A percentile compares a stretch with the other conserved stretches of the same genome.
Conservation (phyloP, 2,797 vertebrate species). For the Streptopelia turtur region DNA sequence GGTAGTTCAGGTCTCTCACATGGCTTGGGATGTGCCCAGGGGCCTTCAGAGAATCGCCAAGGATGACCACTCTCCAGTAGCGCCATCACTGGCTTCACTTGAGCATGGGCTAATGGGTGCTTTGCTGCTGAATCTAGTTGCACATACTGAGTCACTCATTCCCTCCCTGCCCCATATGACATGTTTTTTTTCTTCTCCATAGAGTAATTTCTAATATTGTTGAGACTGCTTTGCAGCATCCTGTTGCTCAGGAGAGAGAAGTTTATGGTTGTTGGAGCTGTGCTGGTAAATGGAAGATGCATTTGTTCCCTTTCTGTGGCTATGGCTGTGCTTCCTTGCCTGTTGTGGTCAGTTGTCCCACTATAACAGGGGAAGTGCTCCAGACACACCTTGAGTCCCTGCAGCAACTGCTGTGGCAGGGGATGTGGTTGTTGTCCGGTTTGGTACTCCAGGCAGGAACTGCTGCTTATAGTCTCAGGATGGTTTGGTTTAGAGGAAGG, state of each 20-base stretch:
- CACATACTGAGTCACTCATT: background rate
- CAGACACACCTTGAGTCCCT: background rate
- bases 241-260: accelerated
- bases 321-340: background rate
- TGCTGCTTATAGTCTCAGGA: background rate
- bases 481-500: background rate
- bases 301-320: background rate
- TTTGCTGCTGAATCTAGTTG: background rate
- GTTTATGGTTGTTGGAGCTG: background rate
- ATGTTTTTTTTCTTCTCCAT: accelerated
- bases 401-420: background rate
- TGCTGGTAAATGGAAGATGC: background rate
- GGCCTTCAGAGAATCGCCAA: background rate
- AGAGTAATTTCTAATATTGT: background rate
- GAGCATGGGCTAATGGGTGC: background rate
- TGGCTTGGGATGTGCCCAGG: background rate
- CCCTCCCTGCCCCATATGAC: accelerated
- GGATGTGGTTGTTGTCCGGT: background rate
- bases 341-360: no score
- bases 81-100: background rate
- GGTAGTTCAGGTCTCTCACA: accelerated
- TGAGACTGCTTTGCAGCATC: background rate
- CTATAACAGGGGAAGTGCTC: accelerated
- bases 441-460: accelerated
- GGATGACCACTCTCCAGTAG: background rate